These are phyloP conservation scores for Chymomyza caudatula DNA, from an alignment of 2,888 invertebrate genomes.

Conservation along the genomic window DNA sequence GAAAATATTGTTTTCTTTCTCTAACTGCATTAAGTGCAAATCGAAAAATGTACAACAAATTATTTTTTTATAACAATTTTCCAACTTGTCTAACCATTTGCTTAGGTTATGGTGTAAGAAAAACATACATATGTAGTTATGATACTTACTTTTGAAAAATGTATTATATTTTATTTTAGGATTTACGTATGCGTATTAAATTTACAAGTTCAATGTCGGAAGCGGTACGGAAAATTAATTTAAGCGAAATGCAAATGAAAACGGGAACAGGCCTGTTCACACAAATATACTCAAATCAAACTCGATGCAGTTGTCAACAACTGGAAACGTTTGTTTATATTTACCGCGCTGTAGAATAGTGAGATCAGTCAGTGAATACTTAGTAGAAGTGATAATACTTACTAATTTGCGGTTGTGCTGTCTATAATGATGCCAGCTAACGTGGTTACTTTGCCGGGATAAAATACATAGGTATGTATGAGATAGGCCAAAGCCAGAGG, in stretches of 20 bases:
- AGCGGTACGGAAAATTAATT: background rate
- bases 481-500: slow-evolving; percentile 38
- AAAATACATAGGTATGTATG: slow-evolving; percentile 41
- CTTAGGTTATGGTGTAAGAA: too few relatives aligned
- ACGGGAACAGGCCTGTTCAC: too few relatives aligned
- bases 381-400: slow-evolving; percentile 16
- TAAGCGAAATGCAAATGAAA: background rate
- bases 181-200: too few relatives aligned
- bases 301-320: slow-evolving; percentile 16
- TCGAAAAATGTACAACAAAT: too few relatives aligned
- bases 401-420: slow-evolving; percentile 42
- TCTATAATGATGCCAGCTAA: slow-evolving; percentile 36
- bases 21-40: too few relatives aligned
- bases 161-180: too few relatives aligned
- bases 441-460: slow-evolving; percentile 22
- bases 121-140: too few relatives aligned
- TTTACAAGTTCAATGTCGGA: background rate
- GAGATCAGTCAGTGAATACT: background rate
- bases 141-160: too few relatives aligned
- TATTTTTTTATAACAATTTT: too few relatives aligned
- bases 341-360: slow-evolving; percentile 23
- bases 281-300: background rate
- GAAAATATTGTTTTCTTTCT: too few relatives aligned
- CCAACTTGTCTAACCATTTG: too few relatives aligned
- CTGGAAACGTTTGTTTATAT: slow-evolving; percentile 28